Conservation (phyloP, 2,797 vertebrate species). For the Manis pentadactyla region DNA sequence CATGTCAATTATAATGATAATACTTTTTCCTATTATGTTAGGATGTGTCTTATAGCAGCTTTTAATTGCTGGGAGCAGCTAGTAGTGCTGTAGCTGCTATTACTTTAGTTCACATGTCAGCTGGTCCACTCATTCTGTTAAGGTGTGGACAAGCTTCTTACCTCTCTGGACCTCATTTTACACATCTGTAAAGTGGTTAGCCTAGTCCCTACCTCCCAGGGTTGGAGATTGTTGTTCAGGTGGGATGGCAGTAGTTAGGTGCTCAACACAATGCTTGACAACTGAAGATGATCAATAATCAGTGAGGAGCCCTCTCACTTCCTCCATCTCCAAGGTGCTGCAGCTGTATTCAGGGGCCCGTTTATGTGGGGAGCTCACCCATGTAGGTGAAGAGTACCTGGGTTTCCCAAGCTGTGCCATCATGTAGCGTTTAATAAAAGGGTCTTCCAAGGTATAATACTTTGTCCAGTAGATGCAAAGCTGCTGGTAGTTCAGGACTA, state of each 20-base stretch:
- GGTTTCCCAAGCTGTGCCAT: rapidly evolving
- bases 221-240: background rate
- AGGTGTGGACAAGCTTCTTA: background rate
- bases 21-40: background rate
- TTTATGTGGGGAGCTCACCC: background rate
- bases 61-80: background rate
- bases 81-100: background rate
- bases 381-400: background rate
- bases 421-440: rapidly evolving
- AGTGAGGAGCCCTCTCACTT: background rate
- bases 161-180: background rate
- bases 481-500: background rate
- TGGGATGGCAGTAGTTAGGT: background rate
- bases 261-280: background rate
- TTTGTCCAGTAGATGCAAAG: conserved; percentile 62
- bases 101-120: background rate
- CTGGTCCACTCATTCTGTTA: background rate
- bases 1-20: rapidly evolving
- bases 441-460: background rate
- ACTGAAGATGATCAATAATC: background rate
- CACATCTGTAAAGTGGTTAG: background rate
- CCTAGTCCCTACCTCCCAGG: background rate
- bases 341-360: background rate
- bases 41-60: background rate
- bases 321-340: background rate